phyloP scores from a whole-genome alignment of 2,797 vertebrate genomes.

The Chaenodraco wilsoni region DNA sequence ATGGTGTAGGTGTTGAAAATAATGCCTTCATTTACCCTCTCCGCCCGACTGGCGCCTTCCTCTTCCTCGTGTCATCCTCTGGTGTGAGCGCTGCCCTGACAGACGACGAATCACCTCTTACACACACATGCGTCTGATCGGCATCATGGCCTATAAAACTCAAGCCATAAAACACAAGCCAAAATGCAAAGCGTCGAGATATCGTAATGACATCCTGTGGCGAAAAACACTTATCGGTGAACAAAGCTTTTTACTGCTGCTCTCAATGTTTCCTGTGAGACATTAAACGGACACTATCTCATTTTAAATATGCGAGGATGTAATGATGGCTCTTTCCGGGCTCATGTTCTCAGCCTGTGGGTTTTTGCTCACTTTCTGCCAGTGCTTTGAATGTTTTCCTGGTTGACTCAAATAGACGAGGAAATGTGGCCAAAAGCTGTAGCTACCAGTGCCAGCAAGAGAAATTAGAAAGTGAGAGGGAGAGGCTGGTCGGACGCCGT shows the following conservation, averaged over 20 bases:
- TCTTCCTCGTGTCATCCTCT: not conserved
- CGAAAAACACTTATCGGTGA: not conserved
- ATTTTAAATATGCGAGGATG: not conserved
- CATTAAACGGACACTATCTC: constrained; percentile 37
- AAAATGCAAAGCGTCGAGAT: constrained; percentile 28
- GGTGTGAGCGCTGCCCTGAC: not conserved
- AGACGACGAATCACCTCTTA: constrained; percentile 51
- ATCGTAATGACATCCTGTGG: constrained; percentile 31
- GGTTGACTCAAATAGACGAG: constrained; percentile 1
- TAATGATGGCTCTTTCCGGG: constrained; percentile 43
- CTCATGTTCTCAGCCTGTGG: constrained; percentile 17
- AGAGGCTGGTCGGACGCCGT: not conserved
- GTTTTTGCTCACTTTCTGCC: constrained; percentile 26
- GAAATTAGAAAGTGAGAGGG: not conserved
- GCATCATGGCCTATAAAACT: constrained; percentile 24
- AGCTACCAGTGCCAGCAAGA: constrained; percentile 6
- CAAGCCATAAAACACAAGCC: constrained; percentile 26
- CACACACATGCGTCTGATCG: constrained; percentile 34
- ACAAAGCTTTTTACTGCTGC: constrained; percentile 31
- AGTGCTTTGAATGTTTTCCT: not conserved
- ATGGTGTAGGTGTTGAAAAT: not conserved
- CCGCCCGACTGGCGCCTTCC: not conserved
- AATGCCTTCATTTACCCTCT: not conserved
- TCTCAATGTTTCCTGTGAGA: constrained; percentile 22
- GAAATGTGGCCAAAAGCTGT: constrained; percentile 4